Conservation (phyloP, 2,888 invertebrate species). For the Zaprionus lineosus region DNA sequence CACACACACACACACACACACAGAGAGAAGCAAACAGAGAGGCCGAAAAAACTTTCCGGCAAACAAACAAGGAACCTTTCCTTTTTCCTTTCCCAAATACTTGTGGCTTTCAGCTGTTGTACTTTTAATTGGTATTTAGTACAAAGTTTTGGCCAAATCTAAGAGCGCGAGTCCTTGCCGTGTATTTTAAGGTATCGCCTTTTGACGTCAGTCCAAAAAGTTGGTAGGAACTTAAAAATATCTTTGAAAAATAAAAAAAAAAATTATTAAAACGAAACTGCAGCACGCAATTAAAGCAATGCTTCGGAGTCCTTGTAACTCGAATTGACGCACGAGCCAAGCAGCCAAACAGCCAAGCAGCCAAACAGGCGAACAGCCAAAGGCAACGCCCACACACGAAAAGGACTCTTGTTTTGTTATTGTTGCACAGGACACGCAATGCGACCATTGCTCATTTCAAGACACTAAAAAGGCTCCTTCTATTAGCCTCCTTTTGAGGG, state of each 20-base stretch:
- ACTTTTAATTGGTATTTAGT: conserved; percentile 55
- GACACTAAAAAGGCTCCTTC: too few species aligned
- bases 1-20: conserved; percentile 1
- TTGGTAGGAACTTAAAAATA: conserved; percentile 32
- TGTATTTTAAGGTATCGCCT: conserved; percentile 21
- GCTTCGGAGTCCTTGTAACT: conserved; percentile 11
- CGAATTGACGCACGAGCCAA: conserved; percentile 46
- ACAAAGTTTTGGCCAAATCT: conserved; percentile 23
- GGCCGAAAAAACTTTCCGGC: conserved; percentile 32
- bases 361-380: too few species aligned
- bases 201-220: conserved; percentile 46
- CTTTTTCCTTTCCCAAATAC: conserved; percentile 2
- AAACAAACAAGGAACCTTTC: conserved; percentile 9
- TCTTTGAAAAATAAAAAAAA: too few species aligned
- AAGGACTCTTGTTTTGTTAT: neutral
- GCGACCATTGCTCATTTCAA: conserved; percentile 29
- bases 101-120: conserved; percentile 9
- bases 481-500: too few species aligned
- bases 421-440: conserved; percentile 35
- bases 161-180: conserved; percentile 10
- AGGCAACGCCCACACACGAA: too few species aligned
- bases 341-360: too few species aligned
- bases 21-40: neutral
- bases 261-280: conserved; percentile 27
- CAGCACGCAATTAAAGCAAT: conserved; percentile 49